These are phyloP conservation scores for Octopus sinensis DNA, from an alignment of 1,140 invertebrate species.

Conservation along the genomic window DNA sequence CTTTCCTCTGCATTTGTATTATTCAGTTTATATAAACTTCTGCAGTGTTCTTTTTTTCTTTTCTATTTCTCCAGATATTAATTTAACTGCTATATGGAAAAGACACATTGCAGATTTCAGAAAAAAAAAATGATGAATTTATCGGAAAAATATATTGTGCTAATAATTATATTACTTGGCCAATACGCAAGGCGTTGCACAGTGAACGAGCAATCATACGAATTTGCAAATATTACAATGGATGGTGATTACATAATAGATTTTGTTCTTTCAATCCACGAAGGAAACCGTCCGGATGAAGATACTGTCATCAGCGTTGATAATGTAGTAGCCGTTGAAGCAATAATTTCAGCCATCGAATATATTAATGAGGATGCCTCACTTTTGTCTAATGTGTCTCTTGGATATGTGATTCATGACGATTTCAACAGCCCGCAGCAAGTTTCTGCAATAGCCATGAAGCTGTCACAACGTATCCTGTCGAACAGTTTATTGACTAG, in stretches of 20 bases:
- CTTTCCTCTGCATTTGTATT: no score
- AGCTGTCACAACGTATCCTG: not conserved
- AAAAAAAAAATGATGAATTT: no score
- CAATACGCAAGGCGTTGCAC: no score
- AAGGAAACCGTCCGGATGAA: not conserved
- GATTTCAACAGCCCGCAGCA: not conserved
- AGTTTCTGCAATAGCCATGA: not conserved
- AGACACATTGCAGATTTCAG: no score
- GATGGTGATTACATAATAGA: not conserved
- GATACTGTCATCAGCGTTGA: not conserved
- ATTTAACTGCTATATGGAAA: no score
- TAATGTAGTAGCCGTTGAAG: not conserved
- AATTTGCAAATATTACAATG: no score
- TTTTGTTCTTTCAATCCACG: not conserved
- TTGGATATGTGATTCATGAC: not conserved
- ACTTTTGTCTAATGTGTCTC: not conserved
- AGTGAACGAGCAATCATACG: no score
- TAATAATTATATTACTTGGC: no score
- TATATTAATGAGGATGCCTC: not conserved
- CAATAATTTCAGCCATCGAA: not conserved
- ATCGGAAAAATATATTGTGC: no score
- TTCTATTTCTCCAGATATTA: no score
- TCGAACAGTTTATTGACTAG: not conserved
- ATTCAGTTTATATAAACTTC: no score
- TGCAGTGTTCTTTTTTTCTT: no score